Base-by-base conservation (phyloP, 2,888 invertebrate genomes). In the Strigamia crassipes region DNA sequence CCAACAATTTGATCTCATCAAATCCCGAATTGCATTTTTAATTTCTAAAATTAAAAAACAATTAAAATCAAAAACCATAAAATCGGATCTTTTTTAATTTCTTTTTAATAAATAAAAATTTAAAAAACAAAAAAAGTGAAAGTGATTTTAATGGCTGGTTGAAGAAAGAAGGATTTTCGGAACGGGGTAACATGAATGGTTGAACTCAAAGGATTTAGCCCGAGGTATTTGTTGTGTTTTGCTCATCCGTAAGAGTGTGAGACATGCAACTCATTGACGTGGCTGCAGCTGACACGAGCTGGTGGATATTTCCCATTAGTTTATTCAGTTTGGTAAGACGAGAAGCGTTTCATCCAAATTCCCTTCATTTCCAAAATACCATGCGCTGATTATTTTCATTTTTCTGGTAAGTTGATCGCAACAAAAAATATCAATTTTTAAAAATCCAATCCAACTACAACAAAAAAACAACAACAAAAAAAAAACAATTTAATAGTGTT, bases 181-280 rank as follows among this genome's bases (percentile, higher is more conserved):
- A 27, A 12, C 5, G n/a, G 1, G 23, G 23, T 18, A 56, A 56
- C 56, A 73, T 73, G 73, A 73, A 73, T 73, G 73, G 73, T 27
- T 73, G 73, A 73, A 73, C 13, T 31, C 27, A 73, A 73, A 73
- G 73, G 73, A 73, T 73, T 73, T 73, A 73, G 73, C 73, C 73
- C n/a, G 73, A 73, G 73, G 73, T 73, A 73, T 73, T 27, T 73
- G 73, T 73, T 73, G 73, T 73, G 73, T 73, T 73, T 31, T 73
- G 73, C 73, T 73, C 73, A 73, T 73, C 73, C 73, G 31, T 73
- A 31, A 23, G 73, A 73, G n/a, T 27, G 23, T 15, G 3, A 73
- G 73, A 73, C 73, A 73, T 73, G 73, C 73, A 73, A 23, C n/a
- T 31, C 73, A 73, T 73, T 73, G 73, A 73, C 73, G 73, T 73